phyloP scores from a whole-genome alignment of 23 tunicate genomes.

The Corella eumyota region DNA sequence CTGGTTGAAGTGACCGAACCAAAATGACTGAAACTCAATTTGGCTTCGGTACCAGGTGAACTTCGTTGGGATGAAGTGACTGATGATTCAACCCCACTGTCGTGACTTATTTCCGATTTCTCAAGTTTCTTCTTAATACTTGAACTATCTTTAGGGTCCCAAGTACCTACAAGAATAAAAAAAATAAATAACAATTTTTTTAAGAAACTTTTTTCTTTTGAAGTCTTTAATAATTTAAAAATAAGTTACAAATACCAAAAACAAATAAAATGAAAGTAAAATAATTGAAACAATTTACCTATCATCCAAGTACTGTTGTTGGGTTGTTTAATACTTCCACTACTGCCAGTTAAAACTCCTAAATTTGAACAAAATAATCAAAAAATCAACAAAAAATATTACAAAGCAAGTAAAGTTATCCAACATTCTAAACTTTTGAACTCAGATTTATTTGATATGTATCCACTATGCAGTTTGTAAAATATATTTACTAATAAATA shows the following conservation, averaged over 20 bases:
- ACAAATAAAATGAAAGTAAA: too few species aligned
- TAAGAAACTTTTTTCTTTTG: neutral
- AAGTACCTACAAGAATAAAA: constrained; percentile 29
- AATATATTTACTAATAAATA: too few species aligned
- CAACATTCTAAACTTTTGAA: too few species aligned
- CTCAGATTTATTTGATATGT: too few species aligned
- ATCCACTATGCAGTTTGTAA: too few species aligned
- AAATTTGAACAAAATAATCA: too few species aligned
- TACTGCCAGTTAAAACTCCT: too few species aligned
- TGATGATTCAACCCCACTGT: constrained; percentile 94
- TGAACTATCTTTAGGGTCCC: constrained; percentile 48
- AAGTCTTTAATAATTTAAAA: neutral
- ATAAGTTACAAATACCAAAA: neutral
- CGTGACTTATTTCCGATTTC: constrained; percentile 36
- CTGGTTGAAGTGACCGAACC: constrained; percentile 49
- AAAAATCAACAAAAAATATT: too few species aligned
- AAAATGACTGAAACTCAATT: constrained; percentile 73
- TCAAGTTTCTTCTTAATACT: constrained; percentile 3
- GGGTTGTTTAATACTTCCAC: too few species aligned
- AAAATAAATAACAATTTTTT: neutral
- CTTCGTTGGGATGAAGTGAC: constrained; percentile 88
- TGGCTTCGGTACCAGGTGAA: constrained; percentile 68
- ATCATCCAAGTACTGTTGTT: too few species aligned
- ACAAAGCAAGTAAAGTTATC: too few species aligned
- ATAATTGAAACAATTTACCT: too few species aligned